Evolutionary conservation across 2,113 vertebrate species (phyloP).

Genomic region (Nipponia nippon): DNA sequence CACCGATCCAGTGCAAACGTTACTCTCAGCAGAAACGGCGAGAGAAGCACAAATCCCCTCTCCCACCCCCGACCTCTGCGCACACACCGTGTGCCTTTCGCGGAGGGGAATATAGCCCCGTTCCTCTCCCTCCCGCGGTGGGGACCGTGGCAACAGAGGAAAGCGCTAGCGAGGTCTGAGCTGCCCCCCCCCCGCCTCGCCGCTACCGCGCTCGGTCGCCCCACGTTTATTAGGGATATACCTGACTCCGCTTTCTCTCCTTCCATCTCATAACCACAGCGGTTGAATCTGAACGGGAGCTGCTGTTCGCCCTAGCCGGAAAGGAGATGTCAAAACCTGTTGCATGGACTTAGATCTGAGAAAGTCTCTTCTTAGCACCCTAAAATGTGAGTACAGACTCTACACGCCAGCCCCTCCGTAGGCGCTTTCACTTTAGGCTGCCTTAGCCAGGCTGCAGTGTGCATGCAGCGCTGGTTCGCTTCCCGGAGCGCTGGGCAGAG

Average conservation of each 20-base stretch:
- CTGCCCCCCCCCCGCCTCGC: neutral
- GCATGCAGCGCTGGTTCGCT: neutral
- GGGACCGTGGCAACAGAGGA: neutral
- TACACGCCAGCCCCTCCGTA: neutral
- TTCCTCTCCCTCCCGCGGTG: neutral
- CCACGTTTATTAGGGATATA: neutral
- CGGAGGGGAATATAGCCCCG: neutral
- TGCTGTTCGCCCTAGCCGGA: neutral
- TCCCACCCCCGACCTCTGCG: neutral
- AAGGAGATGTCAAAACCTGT: slow-evolving; percentile 32
- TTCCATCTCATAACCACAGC: neutral
- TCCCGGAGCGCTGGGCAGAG: neutral
- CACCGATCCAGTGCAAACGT: neutral
- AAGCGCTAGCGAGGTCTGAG: neutral
- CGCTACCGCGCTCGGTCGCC: neutral
- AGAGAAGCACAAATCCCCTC: neutral
- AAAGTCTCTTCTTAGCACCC: neutral
- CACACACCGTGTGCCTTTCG: neutral
- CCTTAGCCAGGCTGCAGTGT: neutral
- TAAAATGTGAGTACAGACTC: slow-evolving; percentile 8
- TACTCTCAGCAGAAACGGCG: neutral
- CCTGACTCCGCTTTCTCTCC: neutral
- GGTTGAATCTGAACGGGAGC: neutral
- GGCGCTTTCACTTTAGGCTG: slow-evolving; percentile 22
- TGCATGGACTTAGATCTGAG: slow-evolving; percentile 5